Evolutionary conservation across 2,113 vertebrate species (phyloP), one percentile per base, ranked within the genome.

Genomic region (Entelurus aequoreus): DNA sequence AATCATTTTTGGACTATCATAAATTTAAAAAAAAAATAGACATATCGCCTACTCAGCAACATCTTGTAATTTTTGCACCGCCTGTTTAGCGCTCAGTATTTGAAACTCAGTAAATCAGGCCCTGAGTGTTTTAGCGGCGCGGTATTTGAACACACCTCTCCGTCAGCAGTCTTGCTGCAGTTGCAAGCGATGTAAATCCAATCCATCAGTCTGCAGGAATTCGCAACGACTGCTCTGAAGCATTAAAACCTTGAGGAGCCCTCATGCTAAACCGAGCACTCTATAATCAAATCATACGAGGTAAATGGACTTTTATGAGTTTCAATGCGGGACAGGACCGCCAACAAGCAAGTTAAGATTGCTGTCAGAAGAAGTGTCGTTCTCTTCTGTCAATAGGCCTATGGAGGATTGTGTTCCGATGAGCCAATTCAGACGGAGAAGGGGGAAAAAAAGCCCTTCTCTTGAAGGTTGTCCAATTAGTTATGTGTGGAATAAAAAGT

Each of bases 261-360:
- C 61, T 74, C 62, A 16, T 28, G 66, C 54, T 69, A 76, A 80
- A 79, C 76, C 75, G 66, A 80, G 68, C 65, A 76, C 73, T 61
- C 16, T 62, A 68, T 62, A 68, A 66, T 75, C 64, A 74, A 77
- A 81, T 63, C 51, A 71, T 62, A 69, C 59, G 76, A 62, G 50
- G 52, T 75, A 69, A 85, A 76, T 72, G 68, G 66, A 67, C 56
- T 75, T 78, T 79, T 77, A 74, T 55, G 71, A 66, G 57, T 79
- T 70, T 75, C 66, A 74, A 72, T 72, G 57, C 52, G 67, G 65
- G 54, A 69, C 54, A 47, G 62, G 67, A 80, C 21, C 48, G 36
- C 65, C 72, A 72, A 66, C 68, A 48, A 56, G 54, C 68, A 58
- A 19, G 36, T 72, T 65, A 63, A 69, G 66, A 75, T 63, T 62